Evolutionary conservation across 2,113 vertebrate species (phyloP).

Genomic region (Datnioides undecimradiatus): DNA sequence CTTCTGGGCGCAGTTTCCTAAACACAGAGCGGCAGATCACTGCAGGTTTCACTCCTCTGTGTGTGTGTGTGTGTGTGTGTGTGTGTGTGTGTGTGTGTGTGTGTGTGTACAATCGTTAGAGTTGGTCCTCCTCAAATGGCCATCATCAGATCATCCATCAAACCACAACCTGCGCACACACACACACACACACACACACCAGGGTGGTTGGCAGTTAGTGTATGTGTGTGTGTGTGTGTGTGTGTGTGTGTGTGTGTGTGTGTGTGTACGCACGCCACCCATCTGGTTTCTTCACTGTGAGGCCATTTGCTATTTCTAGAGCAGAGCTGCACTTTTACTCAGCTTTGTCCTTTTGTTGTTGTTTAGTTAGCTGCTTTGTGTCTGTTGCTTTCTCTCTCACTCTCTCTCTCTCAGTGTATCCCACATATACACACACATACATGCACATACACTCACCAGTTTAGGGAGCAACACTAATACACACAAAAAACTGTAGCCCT

Average conservation of each 20-base stretch:
- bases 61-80: too few relatives aligned
- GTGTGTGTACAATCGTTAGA: background rate
- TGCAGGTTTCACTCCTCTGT: too few relatives aligned
- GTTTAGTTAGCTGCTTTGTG: constrained; percentile 64
- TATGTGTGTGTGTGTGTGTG: constrained; percentile 38
- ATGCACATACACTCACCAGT: background rate
- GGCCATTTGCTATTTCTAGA: constrained; percentile 58
- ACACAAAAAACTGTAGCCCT: background rate
- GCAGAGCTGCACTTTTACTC: constrained; percentile 47
- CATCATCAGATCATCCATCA: constrained; percentile 38
- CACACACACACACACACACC: too few relatives aligned
- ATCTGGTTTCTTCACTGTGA: constrained; percentile 55
- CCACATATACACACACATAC: constrained; percentile 13
- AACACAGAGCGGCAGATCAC: too few relatives aligned
- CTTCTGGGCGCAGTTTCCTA: background rate
- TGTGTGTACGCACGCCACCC: background rate
- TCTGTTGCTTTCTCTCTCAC: background rate
- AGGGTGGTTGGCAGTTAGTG: background rate
- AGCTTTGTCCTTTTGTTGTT: constrained; percentile 54
- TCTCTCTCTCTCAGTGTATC: background rate
- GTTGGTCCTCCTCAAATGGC: constrained; percentile 35
- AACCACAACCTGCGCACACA: constrained; percentile 17
- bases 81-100: background rate
- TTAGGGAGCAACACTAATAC: background rate
- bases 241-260: constrained; percentile 6